A percentile compares a stretch with the other conserved stretches of the same genome.
Conservation (phyloP, 2,797 vertebrate species). For the Rhadinocentrus ornatus region DNA sequence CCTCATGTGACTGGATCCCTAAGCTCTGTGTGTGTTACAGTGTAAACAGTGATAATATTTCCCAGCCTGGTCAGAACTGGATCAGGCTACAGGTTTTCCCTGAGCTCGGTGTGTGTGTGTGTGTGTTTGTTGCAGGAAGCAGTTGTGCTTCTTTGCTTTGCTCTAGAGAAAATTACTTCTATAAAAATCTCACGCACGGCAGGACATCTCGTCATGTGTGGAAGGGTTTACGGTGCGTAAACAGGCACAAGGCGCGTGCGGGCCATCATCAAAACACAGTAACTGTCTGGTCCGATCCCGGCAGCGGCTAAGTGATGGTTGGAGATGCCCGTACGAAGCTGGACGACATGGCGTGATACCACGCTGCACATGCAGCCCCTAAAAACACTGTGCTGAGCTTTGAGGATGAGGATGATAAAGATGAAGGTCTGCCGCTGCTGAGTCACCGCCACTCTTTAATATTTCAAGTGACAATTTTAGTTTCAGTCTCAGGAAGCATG, state of each 20-base stretch:
- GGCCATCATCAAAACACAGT: too few species aligned
- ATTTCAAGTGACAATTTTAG: constrained; percentile 63
- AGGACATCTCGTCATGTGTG: neutral
- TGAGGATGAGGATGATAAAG: constrained; percentile 14
- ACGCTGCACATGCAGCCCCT: neutral
- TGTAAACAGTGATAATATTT: constrained; percentile 68
- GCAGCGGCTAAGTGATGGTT: too few species aligned
- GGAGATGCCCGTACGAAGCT: neutral
- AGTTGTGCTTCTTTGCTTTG: constrained; percentile 15
- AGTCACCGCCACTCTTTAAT: constrained; percentile 69
- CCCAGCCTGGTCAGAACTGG: constrained; percentile 43
- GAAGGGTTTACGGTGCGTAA: neutral
- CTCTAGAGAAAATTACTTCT: constrained; percentile 1
- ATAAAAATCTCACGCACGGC: constrained; percentile 30
- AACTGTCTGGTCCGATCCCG: too few species aligned
- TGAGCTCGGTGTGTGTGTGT: too few species aligned
- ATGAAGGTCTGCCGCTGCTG: constrained; percentile 47
- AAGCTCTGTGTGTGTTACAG: constrained; percentile 37
- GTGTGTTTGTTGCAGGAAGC: constrained; percentile 40
- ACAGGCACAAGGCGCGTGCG: neutral
- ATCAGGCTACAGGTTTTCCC: constrained; percentile 44
- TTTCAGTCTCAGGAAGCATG: neutral
- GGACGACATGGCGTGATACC: neutral
- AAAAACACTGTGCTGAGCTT: neutral
- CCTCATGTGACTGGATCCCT: constrained; percentile 53